phyloP scores from a whole-genome alignment of 53 echinoderm and acorn worm species.

The Zoroaster sp. region DNA sequence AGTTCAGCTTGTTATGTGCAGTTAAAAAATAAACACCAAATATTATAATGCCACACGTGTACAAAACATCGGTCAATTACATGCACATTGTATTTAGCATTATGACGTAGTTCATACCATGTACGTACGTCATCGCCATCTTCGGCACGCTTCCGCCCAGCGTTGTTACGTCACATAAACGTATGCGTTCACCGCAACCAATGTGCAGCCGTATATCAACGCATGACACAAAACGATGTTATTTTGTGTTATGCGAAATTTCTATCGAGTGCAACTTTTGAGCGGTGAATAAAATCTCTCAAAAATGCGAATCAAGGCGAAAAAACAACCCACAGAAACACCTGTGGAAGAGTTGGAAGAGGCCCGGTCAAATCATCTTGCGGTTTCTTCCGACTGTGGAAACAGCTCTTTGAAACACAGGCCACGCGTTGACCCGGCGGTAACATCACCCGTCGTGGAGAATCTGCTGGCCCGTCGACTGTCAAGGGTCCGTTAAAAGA shows the following conservation, averaged over 20 bases:
- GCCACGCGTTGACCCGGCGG: neutral
- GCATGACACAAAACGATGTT: neutral
- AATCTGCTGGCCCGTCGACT: no score
- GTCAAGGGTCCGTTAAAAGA: no score
- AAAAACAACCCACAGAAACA: slow-evolving; percentile 12
- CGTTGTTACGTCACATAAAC: neutral
- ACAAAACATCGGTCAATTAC: no score
- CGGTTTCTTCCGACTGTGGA: slow-evolving; percentile 15
- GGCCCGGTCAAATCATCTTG: neutral
- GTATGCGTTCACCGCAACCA: neutral
- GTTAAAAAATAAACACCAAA: no score
- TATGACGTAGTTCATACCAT: no score
- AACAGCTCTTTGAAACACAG: slow-evolving; percentile 24
- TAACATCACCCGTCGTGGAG: no score
- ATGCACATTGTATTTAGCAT: no score
- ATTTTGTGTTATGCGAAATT: slow-evolving; percentile 11
- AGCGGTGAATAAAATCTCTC: no score
- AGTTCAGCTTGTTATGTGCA: no score
- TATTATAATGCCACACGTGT: no score
- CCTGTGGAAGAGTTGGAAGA: neutral
- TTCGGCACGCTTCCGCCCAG: neutral
- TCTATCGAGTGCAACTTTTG: neutral
- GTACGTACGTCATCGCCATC: no score
- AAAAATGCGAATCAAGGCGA: no score
- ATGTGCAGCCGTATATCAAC: neutral